phyloP scores from a whole-genome alignment of 92 coral and sea anemone species.

The Bergia sp. region DNA sequence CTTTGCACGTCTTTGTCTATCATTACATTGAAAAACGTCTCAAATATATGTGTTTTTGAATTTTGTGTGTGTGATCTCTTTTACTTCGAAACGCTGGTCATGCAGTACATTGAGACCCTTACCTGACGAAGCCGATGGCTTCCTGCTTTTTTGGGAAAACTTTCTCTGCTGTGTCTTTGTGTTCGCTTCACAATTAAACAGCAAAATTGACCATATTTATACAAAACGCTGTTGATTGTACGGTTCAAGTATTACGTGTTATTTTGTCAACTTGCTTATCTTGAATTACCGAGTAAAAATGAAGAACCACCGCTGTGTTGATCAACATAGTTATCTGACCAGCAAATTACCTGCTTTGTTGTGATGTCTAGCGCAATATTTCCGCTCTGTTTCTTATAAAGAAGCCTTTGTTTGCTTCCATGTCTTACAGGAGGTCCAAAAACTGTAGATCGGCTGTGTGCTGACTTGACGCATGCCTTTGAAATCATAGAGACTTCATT shows the following conservation, averaged over 20 bases:
- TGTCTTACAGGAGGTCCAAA: not conserved
- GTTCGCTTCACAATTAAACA: constrained; percentile 10
- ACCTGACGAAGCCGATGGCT: constrained; percentile 42
- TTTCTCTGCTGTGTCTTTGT: constrained; percentile 9
- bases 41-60: not conserved
- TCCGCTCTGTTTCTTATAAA: not conserved
- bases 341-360: constrained; percentile 40
- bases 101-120: not conserved
- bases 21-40: not conserved
- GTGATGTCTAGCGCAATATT: constrained; percentile 15
- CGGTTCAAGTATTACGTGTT: constrained; percentile 35
- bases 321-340: constrained; percentile 36
- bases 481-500: too few species aligned
- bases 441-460: not conserved
- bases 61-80: not conserved
- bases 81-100: not conserved
- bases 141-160: constrained; percentile 10
- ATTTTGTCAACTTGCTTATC: constrained; percentile 38
- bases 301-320: constrained; percentile 21
- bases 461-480: too few species aligned
- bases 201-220: not conserved
- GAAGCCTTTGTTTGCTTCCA: not conserved
- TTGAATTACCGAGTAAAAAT: constrained; percentile 15
- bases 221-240: constrained; percentile 6
- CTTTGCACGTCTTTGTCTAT: not conserved